Evolutionary conservation across 2,888 invertebrate species (phyloP).

Genomic region (Lomographa bimaculata): DNA sequence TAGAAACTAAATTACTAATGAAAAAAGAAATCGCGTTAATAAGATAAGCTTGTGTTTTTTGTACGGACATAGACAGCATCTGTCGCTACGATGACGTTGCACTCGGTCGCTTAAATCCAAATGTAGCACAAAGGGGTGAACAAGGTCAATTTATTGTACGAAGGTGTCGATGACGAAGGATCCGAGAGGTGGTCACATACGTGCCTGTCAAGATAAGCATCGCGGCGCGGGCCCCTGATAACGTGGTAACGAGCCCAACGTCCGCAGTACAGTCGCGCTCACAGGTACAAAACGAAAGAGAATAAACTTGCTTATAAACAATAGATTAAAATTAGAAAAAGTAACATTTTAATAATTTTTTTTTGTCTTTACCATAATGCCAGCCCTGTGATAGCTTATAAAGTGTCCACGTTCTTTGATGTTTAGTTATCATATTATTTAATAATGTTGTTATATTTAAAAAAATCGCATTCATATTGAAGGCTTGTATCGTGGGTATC

Average conservation of each 20-base stretch:
- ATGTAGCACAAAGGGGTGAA: slow-evolving; percentile 53
- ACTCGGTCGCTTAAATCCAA: slow-evolving; percentile 36
- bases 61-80: slow-evolving; percentile 25
- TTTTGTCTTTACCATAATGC: too few relatives aligned
- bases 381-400: too few relatives aligned
- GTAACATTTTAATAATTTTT: too few relatives aligned
- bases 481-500: too few relatives aligned
- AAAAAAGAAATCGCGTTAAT: too few relatives aligned
- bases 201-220: slow-evolving; percentile 72
- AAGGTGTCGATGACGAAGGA: slow-evolving; percentile 69
- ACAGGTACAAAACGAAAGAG: slow-evolving; percentile 36
- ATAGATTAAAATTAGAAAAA: too few relatives aligned
- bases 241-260: slow-evolving; percentile 69
- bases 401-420: too few relatives aligned
- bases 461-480: too few relatives aligned
- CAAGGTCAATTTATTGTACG: slow-evolving; percentile 64
- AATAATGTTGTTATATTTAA: too few relatives aligned
- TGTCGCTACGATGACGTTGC: slow-evolving; percentile 25
- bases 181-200: slow-evolving; percentile 64
- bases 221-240: slow-evolving; percentile 58
- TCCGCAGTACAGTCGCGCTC: slow-evolving; percentile 55
- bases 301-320: background rate
- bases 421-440: too few relatives aligned
- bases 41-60: too few relatives aligned
- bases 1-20: too few relatives aligned